phyloP scores from a whole-genome alignment of 2,888 invertebrate genomes.

The Apeira syringaria region DNA sequence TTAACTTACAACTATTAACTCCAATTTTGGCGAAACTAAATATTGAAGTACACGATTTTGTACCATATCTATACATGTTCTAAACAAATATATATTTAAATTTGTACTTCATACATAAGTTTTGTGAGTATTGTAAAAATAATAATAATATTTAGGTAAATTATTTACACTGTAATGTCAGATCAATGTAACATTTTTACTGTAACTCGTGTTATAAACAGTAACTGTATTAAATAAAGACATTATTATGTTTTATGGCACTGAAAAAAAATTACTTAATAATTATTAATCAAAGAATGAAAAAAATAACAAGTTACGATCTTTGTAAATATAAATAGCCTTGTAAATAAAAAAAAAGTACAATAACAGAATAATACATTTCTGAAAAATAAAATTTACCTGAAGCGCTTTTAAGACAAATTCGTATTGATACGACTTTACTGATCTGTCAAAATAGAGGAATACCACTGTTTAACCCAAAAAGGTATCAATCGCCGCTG shows the following conservation, averaged over 20 bases:
- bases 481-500: too few species aligned
- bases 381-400: too few species aligned
- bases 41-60: constrained; percentile 31
- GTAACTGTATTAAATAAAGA: constrained; percentile 2
- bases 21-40: constrained; percentile 21
- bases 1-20: constrained; percentile 10
- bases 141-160: constrained; percentile 3
- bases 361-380: too few species aligned
- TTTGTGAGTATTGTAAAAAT: constrained; percentile 31
- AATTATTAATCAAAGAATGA: neutral
- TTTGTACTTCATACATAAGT: constrained; percentile 31
- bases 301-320: neutral
- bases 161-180: constrained; percentile 3
- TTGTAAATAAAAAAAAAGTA: too few species aligned
- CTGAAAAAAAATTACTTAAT: constrained; percentile 9
- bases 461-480: too few species aligned
- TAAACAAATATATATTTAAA: constrained; percentile 17
- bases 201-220: neutral
- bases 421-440: too few species aligned
- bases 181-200: constrained; percentile 17
- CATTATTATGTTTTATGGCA: constrained; percentile 22
- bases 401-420: too few species aligned
- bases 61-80: constrained; percentile 21
- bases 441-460: too few species aligned
- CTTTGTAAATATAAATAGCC: too few species aligned